Base-by-base conservation (phyloP, 2,113 vertebrate genomes). In the Macheiramphus alcinus region DNA sequence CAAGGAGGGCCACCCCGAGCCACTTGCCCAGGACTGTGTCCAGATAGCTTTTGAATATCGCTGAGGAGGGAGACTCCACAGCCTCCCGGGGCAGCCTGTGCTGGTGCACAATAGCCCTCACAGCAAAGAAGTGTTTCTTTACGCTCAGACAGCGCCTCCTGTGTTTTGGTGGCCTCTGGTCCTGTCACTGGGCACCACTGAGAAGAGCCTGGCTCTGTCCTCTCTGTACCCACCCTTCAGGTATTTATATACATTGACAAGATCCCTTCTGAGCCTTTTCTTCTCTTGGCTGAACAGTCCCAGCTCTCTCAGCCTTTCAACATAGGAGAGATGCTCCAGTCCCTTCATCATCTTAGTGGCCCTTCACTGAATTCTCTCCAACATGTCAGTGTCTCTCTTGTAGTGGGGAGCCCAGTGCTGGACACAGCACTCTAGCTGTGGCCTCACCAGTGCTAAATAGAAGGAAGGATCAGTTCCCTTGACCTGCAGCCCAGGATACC, bases 191-290 rank as follows among this genome's bases (percentile, higher is more conserved):
- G n/a, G 19, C 52, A 56, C 10, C 32, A 6, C 40, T 0, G 52
- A 40, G 36, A 58, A 71, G 9, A 36, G 11, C 73, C 40, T 1
- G 82, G 8, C 66, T 36, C 58, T 29, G n/a, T 53, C 13, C 27
- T 4, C 9, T 23, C 63, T 3, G 48, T 20, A 20, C 65, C 53
- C 45, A 23, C 29, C 21, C 18, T 15, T 29, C 38, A 13, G 23
- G 38, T 53, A 4, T 63, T 11, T 16, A 6, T 48, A 4, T 21
- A 11, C 11, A 7, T 5, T 0, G 21, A 32, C 3, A 7, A 45
- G n/a, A 50, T 16, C 70, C 14, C 74, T 50, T 34, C 63, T 7
- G 47, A 58, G 36, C 72, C 78, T 20, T 0, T 25, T 13, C 42
- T 68, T 76, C 21, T 42, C 21, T 20, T 15, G 26, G 9, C 56